Percentiles rank a stretch among this genome's conserved stretches.
These are phyloP conservation scores for Petrocephalus schoutedeni DNA, from an alignment of 2,797 vertebrate genomes.

Conservation along the genomic window DNA sequence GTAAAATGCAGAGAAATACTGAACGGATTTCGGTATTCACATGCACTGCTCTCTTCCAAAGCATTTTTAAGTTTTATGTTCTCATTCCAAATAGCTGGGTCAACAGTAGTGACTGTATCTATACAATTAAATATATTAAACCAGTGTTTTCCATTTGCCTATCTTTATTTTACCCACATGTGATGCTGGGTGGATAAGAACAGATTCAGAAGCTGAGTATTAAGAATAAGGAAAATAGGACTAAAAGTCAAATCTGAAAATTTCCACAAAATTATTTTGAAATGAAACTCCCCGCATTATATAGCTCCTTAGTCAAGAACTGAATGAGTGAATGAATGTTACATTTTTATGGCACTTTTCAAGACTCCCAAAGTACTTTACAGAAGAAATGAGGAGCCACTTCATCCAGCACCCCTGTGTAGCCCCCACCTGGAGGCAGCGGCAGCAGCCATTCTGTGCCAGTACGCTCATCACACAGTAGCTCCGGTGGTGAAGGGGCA, in stretches of 20 bases:
- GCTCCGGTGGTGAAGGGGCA: no score
- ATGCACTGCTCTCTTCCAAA: background rate
- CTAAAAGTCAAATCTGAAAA: background rate
- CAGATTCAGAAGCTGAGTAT: background rate
- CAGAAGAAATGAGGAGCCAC: no score
- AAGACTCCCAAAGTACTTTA: no score
- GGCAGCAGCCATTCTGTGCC: no score
- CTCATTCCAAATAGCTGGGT: background rate
- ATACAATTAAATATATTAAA: conserved; percentile 2
- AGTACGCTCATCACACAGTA: no score
- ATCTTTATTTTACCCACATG: background rate
- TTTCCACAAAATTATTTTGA: background rate
- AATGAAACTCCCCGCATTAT: background rate
- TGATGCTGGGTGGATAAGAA: background rate
- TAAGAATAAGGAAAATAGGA: background rate
- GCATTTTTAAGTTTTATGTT: background rate
- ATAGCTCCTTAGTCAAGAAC: background rate
- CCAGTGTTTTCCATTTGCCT: background rate
- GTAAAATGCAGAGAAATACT: background rate
- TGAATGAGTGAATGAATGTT: background rate
- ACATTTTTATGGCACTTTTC: no score
- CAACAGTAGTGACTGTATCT: background rate
- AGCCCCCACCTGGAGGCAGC: no score
- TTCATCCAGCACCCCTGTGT: no score
- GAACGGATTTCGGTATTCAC: background rate